These are phyloP conservation scores for Vicugna pacos DNA, from an alignment of 2,113 vertebrate species.

Conservation along the genomic window DNA sequence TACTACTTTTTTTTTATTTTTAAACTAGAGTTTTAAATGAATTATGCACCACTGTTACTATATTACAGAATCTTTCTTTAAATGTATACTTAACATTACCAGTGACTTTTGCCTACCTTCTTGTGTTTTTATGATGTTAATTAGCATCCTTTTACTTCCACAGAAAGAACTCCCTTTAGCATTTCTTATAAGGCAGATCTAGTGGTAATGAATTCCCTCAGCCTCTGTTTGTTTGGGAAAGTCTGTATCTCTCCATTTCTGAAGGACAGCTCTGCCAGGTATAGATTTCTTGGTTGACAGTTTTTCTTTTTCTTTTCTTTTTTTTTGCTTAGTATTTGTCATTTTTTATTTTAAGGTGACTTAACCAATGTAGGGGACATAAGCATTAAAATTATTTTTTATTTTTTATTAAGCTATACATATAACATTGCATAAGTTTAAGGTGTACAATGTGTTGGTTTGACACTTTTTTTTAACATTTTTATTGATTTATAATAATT, in stretches of 20 bases:
- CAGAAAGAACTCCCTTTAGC: not conserved
- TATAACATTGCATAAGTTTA: no score
- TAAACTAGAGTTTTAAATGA: not conserved
- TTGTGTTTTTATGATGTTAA: not conserved
- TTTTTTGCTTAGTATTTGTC: not conserved
- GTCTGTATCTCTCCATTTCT: not conserved
- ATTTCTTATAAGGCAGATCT: not conserved
- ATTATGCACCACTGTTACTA: not conserved
- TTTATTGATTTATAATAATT: no score
- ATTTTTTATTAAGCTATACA: no score
- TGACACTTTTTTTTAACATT: no score
- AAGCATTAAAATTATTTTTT: no score
- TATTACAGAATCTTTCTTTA: not conserved
- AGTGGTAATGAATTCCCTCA: not conserved
- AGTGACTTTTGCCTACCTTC: not conserved
- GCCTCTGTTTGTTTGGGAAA: not conserved
- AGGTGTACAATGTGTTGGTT: no score
- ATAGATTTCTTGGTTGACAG: not conserved
- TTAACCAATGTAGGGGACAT: no score
- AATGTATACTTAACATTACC: not conserved
- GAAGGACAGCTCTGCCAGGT: not conserved
- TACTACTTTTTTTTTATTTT: not conserved
- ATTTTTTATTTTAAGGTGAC: no score
- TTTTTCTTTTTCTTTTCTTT: not conserved
- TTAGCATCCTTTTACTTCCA: not conserved